Evolutionary conservation across 2,797 vertebrate species (phyloP).

Genomic region (Pteronotus mesoamericanus): DNA sequence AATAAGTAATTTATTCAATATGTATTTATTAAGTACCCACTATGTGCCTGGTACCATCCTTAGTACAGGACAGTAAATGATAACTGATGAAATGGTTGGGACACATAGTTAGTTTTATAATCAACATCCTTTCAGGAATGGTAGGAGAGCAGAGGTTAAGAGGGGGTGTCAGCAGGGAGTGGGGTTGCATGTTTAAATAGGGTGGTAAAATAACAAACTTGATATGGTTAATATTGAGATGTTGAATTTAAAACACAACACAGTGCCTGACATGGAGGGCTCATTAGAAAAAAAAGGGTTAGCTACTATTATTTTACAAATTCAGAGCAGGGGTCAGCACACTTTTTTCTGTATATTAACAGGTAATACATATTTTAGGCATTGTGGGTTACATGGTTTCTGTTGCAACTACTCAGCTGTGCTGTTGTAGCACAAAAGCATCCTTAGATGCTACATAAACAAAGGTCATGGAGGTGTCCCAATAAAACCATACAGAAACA

Average conservation of each 20-base stretch:
- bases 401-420: not conserved
- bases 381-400: not conserved
- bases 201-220: not conserved
- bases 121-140: not conserved
- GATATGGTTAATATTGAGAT: not conserved
- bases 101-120: not conserved
- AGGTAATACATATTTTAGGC: not conserved
- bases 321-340: not conserved
- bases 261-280: not conserved
- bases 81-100: not conserved
- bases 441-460: rapidly evolving
- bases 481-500: not conserved
- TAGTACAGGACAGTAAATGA: not conserved
- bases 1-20: not conserved
- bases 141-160: not conserved
- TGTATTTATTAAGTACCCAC: not conserved
- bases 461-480: not conserved
- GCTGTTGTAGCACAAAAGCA: not conserved
- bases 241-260: not conserved
- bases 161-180: not conserved
- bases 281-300: not conserved
- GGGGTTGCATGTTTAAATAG: not conserved
- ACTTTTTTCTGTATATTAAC: not conserved
- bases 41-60: not conserved
- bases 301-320: not conserved